A percentile compares a stretch with the other conserved stretches of the same genome.
Evolutionary conservation across 2,888 invertebrate genomes (phyloP).

Genomic region (Acleris laterana): DNA sequence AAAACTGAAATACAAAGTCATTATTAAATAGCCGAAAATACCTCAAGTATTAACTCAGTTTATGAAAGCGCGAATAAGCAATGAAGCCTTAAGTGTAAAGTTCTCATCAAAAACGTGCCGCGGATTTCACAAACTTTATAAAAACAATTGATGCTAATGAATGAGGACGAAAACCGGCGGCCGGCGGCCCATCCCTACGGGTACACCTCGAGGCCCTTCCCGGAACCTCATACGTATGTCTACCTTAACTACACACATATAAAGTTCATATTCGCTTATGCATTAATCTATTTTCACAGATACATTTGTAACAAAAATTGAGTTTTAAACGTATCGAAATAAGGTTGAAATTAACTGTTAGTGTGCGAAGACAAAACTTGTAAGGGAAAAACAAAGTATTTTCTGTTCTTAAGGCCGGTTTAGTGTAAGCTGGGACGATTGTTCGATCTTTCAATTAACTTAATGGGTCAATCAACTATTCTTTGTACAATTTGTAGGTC

Average conservation of each 20-base stretch:
- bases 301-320: not conserved
- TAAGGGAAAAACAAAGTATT: constrained; percentile 24
- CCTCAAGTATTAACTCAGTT: no score
- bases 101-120: not conserved
- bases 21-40: no score
- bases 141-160: constrained; percentile 24
- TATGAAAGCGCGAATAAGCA: no score
- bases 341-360: constrained; percentile 3
- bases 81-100: not conserved
- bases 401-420: constrained; percentile 13
- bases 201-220: constrained; percentile 20
- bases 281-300: not conserved
- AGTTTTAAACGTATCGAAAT: not conserved
- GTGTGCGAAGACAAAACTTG: constrained; percentile 9
- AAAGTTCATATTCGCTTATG: constrained; percentile 7
- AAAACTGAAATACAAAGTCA: no score
- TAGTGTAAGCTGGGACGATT: constrained; percentile 21
- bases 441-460: constrained; percentile 33
- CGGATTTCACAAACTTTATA: not conserved
- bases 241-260: not conserved
- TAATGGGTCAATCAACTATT: no score
- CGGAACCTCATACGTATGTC: constrained; percentile 1
- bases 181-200: constrained; percentile 32
- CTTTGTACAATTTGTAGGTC: no score
- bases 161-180: constrained; percentile 2